Base-by-base conservation (phyloP, 2,113 vertebrate species). In the Muscicapa adusta region DNA sequence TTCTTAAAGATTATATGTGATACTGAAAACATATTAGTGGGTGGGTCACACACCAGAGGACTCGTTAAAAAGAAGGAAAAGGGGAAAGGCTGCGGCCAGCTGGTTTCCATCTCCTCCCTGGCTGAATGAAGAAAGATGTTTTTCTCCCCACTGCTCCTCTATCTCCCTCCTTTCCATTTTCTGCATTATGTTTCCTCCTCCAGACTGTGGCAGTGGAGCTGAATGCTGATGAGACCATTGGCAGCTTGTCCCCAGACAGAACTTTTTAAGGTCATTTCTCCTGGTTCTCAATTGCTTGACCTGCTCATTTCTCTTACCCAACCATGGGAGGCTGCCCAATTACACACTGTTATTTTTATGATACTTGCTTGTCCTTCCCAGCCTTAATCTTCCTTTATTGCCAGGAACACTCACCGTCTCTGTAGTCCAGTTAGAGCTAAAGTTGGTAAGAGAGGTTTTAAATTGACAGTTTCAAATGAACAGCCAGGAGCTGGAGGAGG, bases 181-280 rank as follows among this genome's bases (percentile, higher is more conserved):
- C 85, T 85, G 90, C 90, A 50, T 95, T 86, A 87, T 53, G 85
- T 97, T 97, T 96, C 92, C 85, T 96, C 77, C 88, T 94, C 88
- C 96, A 96, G 95, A 95, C 93, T 80, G 67, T 76, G 91, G 83
- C 9, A 2, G 42, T 88, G 88, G 95, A 95, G 92, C 94, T 96
- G 94, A 95, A 97, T 97, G 95, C 96, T 97, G 96, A 97, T 97
- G 93, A 97, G 96, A 88, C 60, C 34, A 24, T 88, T 1, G 18
- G 66, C 82, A 90, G 81, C 43, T 74, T 87, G 89, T 87, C 96
- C 95, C 82, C 79, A 91, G 89, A 95, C 91, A 94, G 85, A 96
- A 85, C 90, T 92, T 93, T 70, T 87, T 96, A 92, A 97, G 95
- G 92, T 97, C 95, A 84, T 92, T 96, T 89, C 94, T 92, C 72